Evolutionary conservation across 2,888 invertebrate species (phyloP).

Genomic region (Elegia similella): DNA sequence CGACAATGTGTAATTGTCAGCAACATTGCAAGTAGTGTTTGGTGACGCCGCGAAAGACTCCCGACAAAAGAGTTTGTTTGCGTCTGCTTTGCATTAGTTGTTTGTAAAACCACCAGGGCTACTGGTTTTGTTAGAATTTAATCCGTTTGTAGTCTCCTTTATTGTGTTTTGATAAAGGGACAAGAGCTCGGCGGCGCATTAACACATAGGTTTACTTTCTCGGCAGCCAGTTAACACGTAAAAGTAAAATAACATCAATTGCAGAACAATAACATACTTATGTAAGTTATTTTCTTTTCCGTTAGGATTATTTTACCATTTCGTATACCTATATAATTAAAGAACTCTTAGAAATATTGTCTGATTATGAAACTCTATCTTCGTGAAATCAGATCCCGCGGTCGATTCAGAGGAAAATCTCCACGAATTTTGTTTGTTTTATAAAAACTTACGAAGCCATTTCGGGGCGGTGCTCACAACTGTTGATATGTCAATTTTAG

Average conservation of each 20-base stretch:
- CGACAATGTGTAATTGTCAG: conserved; percentile 38
- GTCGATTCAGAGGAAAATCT: conserved; percentile 51
- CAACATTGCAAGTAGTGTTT: conserved; percentile 62
- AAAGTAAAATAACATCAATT: conserved; percentile 20
- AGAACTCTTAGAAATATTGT: conserved; percentile 71
- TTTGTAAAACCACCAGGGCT: conserved; percentile 66
- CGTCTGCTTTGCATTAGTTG: conserved; percentile 66
- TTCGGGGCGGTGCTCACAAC: conserved; percentile 39
- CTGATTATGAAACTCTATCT: conserved; percentile 71
- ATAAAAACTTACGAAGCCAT: conserved; percentile 48
- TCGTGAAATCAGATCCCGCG: conserved; percentile 71
- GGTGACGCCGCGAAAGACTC: conserved; percentile 31
- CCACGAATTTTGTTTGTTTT: conserved; percentile 47
- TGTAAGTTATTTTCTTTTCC: neutral
- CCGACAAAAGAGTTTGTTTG: conserved; percentile 70
- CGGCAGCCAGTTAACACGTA: neutral
- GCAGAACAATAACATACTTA: neutral
- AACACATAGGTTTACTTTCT: conserved; percentile 16
- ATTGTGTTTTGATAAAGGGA: conserved; percentile 58
- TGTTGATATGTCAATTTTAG: too few species aligned
- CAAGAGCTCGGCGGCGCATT: conserved; percentile 32
- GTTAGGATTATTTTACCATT: conserved; percentile 9
- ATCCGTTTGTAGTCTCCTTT: conserved; percentile 72
- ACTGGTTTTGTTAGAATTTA: conserved; percentile 70
- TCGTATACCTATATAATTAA: conserved; percentile 56